Base-by-base conservation (phyloP, 92 coral and sea anemone species). In the Zoanthus gigantus region DNA sequence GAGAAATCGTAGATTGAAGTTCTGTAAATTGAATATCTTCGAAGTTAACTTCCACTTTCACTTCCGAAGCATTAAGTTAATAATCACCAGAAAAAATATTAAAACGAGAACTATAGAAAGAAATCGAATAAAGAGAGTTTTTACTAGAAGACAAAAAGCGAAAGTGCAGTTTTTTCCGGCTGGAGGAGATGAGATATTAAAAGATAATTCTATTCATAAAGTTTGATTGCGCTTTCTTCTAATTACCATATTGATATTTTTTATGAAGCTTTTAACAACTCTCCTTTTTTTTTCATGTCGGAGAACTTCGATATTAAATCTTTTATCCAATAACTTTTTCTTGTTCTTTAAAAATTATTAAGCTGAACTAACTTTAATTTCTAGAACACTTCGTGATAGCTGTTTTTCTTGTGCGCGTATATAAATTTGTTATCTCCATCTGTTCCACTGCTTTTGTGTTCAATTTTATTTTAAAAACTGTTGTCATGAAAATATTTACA, bases 241-340 rank as follows among this genome's bases (percentile, higher is more conserved):
- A 29, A 81, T 81, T 81, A 65, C 75, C 85, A 81, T 81, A 81
- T 81, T 66, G 50, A 81, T 81, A 81, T 81, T 81, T 52, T 48
- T 81, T 44, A 28, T 65, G 47, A 30, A 18, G 57, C 42, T 63
- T 63, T 28, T 16, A 0, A 63, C 0, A n/a, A 63, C n/a, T 63
- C 4, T 0, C 8, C 8, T n/a, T 61, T 23, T 61, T 61, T 58
- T 58, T 61, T 61, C 69, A 0, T 6, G 15, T n/a, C 3, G 42
- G 3, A 34, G 42, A 34, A 34, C 3, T 34, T 34, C 69, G 69
- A 1, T 4, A 61, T 15, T 58, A 58, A 58, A 58, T 1, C 6
- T 58, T 14, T 58, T 17, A 17, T 53, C 12, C n/a, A 17, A 11
- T 13, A 58, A 58, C 4, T 5, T 58, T 58, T 23, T 56, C 47